Evolutionary conservation across 2,888 invertebrate species (phyloP).

Genomic region (Andrena camellia): DNA sequence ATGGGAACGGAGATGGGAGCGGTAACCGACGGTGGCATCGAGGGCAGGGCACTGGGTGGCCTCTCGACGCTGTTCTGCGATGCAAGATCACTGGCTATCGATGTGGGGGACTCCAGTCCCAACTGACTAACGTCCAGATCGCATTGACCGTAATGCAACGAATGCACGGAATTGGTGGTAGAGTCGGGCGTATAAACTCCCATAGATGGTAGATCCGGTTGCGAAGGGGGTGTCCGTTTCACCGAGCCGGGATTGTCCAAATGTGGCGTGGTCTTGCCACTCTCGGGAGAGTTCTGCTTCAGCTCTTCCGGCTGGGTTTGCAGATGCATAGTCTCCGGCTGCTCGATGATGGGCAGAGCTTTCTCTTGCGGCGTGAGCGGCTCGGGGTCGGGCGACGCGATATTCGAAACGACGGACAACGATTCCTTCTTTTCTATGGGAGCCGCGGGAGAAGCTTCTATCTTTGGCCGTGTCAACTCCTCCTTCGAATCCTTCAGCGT

Average conservation of each 20-base stretch:
- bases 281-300: constrained; percentile 83
- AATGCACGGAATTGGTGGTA: constrained; percentile 93
- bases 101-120: constrained; percentile 95
- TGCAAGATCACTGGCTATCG: constrained; percentile 94
- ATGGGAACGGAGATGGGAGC: constrained; percentile 76
- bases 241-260: constrained; percentile 85
- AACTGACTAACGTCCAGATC: constrained; percentile 94
- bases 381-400: constrained; percentile 65
- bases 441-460: constrained; percentile 62
- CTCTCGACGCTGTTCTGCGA: constrained; percentile 90
- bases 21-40: constrained; percentile 78
- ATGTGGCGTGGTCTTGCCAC: constrained; percentile 85
- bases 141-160: constrained; percentile 92
- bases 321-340: constrained; percentile 69
- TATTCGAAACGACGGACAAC: constrained; percentile 34
- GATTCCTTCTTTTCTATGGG: constrained; percentile 59
- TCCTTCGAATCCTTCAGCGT: constrained; percentile 84
- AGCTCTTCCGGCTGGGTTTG: constrained; percentile 78
- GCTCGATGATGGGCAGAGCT: constrained; percentile 62
- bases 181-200: constrained; percentile 95
- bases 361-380: constrained; percentile 77
- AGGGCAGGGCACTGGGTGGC: constrained; percentile 87
- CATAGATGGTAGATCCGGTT: constrained; percentile 91
- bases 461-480: constrained; percentile 71
- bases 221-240: constrained; percentile 86